A percentile compares a stretch with the other conserved stretches of the same genome.
These are phyloP conservation scores for Isaurus tuberculatus DNA, from an alignment of 92 coral and sea anemone species.

Conservation along the genomic window DNA sequence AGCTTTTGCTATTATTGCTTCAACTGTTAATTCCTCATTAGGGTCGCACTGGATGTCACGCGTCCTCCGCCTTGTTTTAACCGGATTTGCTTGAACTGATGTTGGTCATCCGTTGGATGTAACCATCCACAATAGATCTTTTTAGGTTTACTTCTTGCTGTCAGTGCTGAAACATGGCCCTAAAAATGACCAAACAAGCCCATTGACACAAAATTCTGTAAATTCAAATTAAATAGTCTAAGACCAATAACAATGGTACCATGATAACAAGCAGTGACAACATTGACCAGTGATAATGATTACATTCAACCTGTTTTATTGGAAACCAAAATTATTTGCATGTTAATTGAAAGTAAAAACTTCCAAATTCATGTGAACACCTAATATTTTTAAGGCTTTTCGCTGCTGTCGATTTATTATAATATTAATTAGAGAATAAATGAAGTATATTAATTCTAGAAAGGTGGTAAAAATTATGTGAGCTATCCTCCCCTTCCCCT, in stretches of 20 bases:
- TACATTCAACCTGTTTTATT: background rate
- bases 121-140: slow-evolving; percentile 17
- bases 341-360: too few relatives aligned
- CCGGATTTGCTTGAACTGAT: slow-evolving; percentile 1
- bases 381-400: too few relatives aligned
- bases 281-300: background rate
- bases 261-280: slow-evolving; percentile 5
- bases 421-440: too few relatives aligned
- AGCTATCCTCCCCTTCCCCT: too few relatives aligned
- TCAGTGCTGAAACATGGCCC: slow-evolving; percentile 7
- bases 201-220: background rate
- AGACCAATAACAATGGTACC: background rate
- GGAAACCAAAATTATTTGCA: too few relatives aligned
- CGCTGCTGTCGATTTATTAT: too few relatives aligned
- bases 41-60: slow-evolving; percentile 13
- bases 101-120: slow-evolving; percentile 14
- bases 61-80: slow-evolving; percentile 14
- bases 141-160: background rate
- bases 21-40: slow-evolving; percentile 6
- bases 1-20: background rate
- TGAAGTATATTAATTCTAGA: too few relatives aligned
- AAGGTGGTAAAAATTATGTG: too few relatives aligned
- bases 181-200: background rate
- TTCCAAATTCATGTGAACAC: too few relatives aligned
- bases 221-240: background rate